A percentile compares a stretch with the other conserved stretches of the same genome.
Conservation (phyloP, 2,113 vertebrate genomes). For the Sander lucioperca region DNA sequence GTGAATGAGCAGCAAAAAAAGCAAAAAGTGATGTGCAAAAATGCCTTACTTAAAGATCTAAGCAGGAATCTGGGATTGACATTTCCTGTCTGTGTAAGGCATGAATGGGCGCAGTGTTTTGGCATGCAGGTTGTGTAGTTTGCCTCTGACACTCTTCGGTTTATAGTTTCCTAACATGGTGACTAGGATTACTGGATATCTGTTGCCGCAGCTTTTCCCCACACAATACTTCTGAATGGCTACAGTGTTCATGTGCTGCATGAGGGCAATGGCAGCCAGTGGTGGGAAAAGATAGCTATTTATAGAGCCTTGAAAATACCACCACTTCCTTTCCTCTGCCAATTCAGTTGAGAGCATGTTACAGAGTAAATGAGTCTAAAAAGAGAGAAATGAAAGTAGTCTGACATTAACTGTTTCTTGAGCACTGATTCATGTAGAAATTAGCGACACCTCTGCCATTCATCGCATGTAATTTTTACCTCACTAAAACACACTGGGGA, state of each 20-base stretch:
- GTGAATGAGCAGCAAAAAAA: constrained; percentile 31
- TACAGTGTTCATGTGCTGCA: constrained; percentile 57
- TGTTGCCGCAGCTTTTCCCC: constrained; percentile 47
- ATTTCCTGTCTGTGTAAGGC: constrained; percentile 62
- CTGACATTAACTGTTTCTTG: constrained; percentile 30
- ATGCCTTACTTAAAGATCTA: background rate
- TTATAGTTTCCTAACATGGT: constrained; percentile 53
- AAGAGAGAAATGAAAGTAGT: constrained; percentile 6
- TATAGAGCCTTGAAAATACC: constrained; percentile 72
- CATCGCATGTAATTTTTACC: background rate
- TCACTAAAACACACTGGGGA: constrained; percentile 24
- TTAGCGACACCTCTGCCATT: constrained; percentile 1
- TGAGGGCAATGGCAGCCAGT: constrained; percentile 45
- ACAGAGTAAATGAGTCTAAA: constrained; percentile 20
- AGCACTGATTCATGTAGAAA: background rate
- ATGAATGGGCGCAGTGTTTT: constrained; percentile 45
- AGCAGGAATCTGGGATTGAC: constrained; percentile 44
- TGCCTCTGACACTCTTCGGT: constrained; percentile 22
- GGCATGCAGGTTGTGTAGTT: constrained; percentile 15
- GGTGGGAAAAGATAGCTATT: constrained; percentile 72
- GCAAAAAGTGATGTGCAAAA: constrained; percentile 11
- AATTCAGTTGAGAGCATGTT: constrained; percentile 28
- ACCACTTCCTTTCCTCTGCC: constrained; percentile 57
- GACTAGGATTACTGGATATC: constrained; percentile 48
- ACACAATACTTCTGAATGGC: constrained; percentile 57